phyloP scores from a whole-genome alignment of 2,113 vertebrate species.

The Etia nguti region DNA sequence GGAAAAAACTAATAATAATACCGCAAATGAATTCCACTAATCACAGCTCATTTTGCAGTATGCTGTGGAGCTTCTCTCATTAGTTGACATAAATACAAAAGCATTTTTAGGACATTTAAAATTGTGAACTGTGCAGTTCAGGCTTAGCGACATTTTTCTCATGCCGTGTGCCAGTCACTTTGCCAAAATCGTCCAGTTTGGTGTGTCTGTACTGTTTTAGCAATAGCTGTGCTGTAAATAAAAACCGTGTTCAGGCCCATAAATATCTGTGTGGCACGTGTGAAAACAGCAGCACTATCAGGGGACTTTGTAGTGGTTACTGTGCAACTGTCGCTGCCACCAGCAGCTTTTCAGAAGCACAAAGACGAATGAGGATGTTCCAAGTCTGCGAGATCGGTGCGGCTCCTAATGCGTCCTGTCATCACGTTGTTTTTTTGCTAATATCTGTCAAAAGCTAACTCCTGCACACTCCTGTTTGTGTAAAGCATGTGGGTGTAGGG shows the following conservation, averaged over 20 bases:
- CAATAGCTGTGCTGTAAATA: background rate
- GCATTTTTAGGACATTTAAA: background rate
- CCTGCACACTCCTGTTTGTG: background rate
- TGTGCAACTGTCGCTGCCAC: background rate
- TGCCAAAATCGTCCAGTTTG: background rate
- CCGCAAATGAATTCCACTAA: background rate
- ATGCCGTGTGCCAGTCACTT: background rate
- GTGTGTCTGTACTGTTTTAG: background rate
- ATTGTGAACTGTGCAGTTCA: background rate
- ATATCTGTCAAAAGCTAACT: background rate
- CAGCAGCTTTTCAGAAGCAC: background rate
- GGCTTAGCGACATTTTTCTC: background rate
- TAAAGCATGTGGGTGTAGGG: background rate
- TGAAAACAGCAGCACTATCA: background rate
- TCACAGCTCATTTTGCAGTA: background rate
- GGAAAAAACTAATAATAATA: background rate
- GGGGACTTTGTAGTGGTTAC: background rate
- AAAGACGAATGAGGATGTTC: background rate
- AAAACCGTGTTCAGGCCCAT: background rate
- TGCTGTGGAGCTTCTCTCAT: background rate
- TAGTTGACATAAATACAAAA: background rate
- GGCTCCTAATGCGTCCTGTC: background rate
- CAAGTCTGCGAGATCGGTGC: background rate
- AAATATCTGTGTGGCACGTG: background rate
- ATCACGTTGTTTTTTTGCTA: background rate